phyloP scores from a whole-genome alignment of 2,797 vertebrate species.

The Chaunax sp. region DNA sequence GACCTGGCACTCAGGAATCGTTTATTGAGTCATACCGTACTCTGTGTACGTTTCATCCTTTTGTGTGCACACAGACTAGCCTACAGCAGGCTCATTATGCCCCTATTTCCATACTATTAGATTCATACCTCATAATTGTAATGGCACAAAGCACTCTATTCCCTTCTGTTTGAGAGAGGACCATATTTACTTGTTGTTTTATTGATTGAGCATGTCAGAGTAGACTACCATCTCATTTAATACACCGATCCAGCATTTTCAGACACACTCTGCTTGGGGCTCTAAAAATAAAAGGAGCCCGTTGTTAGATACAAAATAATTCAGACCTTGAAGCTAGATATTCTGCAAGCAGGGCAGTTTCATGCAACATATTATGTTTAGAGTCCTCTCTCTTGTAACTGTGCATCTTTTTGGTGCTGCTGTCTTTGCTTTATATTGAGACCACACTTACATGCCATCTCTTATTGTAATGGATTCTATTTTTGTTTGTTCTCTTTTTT shows the following conservation, averaged over 20 bases:
- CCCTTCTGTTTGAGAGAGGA: not conserved
- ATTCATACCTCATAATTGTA: slow-evolving; percentile 2
- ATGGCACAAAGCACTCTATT: not conserved
- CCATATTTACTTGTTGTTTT: not conserved
- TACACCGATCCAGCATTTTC: slow-evolving; percentile 1
- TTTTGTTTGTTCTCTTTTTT: not conserved
- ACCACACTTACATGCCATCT: slow-evolving; percentile 8
- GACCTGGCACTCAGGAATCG: not conserved
- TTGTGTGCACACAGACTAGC: not conserved
- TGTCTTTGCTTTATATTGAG: slow-evolving; percentile 22
- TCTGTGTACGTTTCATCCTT: not conserved
- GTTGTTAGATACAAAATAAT: slow-evolving; percentile 23
- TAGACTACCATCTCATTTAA: not conserved
- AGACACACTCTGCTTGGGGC: slow-evolving; percentile 3
- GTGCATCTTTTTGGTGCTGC: not conserved
- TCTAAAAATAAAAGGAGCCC: slow-evolving; percentile 24
- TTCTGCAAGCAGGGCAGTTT: slow-evolving; percentile 20
- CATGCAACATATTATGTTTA: not conserved
- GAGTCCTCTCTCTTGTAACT: not conserved
- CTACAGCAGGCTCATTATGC: no score
- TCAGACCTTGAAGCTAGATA: slow-evolving; percentile 10
- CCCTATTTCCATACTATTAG: not conserved
- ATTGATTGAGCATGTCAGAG: slow-evolving; percentile 9
- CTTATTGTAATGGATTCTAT: not conserved
- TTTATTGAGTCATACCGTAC: not conserved